A percentile compares a stretch with the other conserved stretches of the same genome.
Conservation (phyloP, 2,113 vertebrate genomes). For the Vidua macroura region DNA sequence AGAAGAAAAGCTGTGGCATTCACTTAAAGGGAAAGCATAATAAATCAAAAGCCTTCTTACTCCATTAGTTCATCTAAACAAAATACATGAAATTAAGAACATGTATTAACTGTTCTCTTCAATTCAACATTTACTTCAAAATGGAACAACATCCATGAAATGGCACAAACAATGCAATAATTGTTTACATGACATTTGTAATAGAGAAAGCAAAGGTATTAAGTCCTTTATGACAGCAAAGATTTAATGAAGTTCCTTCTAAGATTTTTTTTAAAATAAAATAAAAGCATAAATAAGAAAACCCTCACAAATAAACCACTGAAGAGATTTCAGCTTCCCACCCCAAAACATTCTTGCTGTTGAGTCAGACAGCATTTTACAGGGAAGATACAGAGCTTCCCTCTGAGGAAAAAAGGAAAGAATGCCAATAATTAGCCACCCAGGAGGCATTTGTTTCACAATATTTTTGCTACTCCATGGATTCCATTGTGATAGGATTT, state of each 20-base stretch:
- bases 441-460: conserved; percentile 70
- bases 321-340: conserved; percentile 36
- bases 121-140: conserved; percentile 34
- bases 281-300: conserved; percentile 41
- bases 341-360: conserved; percentile 47
- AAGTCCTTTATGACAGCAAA: not conserved
- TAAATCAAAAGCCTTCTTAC: conserved; percentile 4
- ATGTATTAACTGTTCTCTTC: conserved; percentile 46
- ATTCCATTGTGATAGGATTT: conserved; percentile 68
- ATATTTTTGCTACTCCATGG: conserved; percentile 64
- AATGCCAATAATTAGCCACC: conserved; percentile 73
- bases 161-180: conserved; percentile 18
- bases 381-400: conserved; percentile 51
- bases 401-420: conserved; percentile 64
- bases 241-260: not conserved
- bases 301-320: conserved; percentile 19
- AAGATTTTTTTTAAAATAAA: not conserved
- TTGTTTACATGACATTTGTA: conserved; percentile 37
- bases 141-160: conserved; percentile 15
- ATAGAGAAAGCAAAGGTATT: conserved; percentile 40
- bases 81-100: conserved; percentile 23
- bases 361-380: conserved; percentile 45
- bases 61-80: conserved; percentile 51
- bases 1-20: conserved; percentile 16
- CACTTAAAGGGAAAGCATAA: conserved; percentile 7